These are phyloP conservation scores for Psilanteris sp. DNA, from an alignment of 1,140 invertebrate species.

Conservation along the genomic window DNA sequence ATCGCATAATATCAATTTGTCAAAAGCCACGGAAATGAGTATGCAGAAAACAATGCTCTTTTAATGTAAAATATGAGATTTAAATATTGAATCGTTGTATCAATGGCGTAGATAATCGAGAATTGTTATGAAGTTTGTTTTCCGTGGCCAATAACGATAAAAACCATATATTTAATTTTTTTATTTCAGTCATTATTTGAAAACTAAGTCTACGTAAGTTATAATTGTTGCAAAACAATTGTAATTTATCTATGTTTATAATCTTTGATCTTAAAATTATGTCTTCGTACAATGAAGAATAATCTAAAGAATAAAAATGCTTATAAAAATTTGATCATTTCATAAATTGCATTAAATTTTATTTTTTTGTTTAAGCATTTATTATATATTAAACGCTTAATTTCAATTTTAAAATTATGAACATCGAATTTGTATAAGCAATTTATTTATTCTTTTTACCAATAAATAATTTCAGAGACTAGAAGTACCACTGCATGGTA, in stretches of 20 bases:
- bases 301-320: slow-evolving; percentile 28
- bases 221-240: slow-evolving; percentile 67
- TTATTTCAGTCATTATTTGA: slow-evolving; percentile 64
- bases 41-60: slow-evolving; percentile 5
- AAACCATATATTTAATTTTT: slow-evolving; percentile 29
- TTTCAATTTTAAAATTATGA: neutral
- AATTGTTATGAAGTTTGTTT: slow-evolving; percentile 19
- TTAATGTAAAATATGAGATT: slow-evolving; percentile 2
- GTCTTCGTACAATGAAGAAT: slow-evolving; percentile 57
- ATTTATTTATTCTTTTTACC: slow-evolving; percentile 33
- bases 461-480: slow-evolving; percentile 57
- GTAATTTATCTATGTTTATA: slow-evolving; percentile 66
- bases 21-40: slow-evolving; percentile 58
- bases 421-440: slow-evolving; percentile 36
- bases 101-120: slow-evolving; percentile 10
- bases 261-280: slow-evolving; percentile 66
- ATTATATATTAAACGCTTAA: no score
- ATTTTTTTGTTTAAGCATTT: neutral
- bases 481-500: slow-evolving; percentile 49
- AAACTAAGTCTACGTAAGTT: slow-evolving; percentile 65
- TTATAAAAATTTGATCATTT: slow-evolving; percentile 33
- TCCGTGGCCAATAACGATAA: slow-evolving; percentile 59
- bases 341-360: neutral
- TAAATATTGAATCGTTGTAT: slow-evolving; percentile 33
- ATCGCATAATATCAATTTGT: slow-evolving; percentile 58